Percentiles rank a stretch among this genome's conserved stretches.
These are phyloP conservation scores for Scaptomyza montana DNA, from an alignment of 1,140 invertebrate species.

Conservation along the genomic window DNA sequence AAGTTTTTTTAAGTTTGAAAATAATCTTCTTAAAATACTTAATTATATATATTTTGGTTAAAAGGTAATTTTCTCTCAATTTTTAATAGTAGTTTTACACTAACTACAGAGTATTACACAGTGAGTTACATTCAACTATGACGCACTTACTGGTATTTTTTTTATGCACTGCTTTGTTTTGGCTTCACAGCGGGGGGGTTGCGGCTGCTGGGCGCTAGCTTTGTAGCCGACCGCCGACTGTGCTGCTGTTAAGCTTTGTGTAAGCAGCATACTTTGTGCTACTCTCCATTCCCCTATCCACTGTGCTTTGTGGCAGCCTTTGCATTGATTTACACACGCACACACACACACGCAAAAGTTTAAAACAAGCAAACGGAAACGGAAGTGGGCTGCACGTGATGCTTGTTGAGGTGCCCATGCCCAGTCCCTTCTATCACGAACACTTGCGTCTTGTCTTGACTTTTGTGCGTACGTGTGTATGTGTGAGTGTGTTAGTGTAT, in stretches of 20 bases:
- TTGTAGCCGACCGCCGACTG: constrained; percentile 54
- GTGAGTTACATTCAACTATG: not conserved
- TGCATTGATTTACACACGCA: constrained; percentile 74
- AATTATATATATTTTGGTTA: no score
- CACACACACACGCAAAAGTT: constrained; percentile 47
- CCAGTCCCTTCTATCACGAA: constrained; percentile 42
- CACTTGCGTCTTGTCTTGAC: constrained; percentile 50
- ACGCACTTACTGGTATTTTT: constrained; percentile 36
- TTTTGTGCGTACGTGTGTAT: constrained; percentile 8
- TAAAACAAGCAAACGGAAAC: constrained; percentile 80
- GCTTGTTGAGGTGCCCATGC: constrained; percentile 76
- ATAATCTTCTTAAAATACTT: no score
- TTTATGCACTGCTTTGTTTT: constrained; percentile 80
- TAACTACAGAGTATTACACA: not conserved
- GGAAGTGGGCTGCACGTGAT: constrained; percentile 81
- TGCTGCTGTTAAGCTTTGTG: constrained; percentile 80
- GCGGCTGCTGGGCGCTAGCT: not conserved
- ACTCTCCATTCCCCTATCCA: not conserved
- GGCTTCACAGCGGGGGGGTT: constrained; percentile 30
- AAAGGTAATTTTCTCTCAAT: no score
- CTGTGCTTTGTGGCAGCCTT: constrained; percentile 20
- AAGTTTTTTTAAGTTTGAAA: no score
- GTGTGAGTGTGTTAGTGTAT: constrained; percentile 9
- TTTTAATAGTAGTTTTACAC: no score
- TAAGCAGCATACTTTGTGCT: constrained; percentile 76